phyloP scores from a whole-genome alignment of 92 coral and sea anemone genomes.

The Blastomussa wellsi region DNA sequence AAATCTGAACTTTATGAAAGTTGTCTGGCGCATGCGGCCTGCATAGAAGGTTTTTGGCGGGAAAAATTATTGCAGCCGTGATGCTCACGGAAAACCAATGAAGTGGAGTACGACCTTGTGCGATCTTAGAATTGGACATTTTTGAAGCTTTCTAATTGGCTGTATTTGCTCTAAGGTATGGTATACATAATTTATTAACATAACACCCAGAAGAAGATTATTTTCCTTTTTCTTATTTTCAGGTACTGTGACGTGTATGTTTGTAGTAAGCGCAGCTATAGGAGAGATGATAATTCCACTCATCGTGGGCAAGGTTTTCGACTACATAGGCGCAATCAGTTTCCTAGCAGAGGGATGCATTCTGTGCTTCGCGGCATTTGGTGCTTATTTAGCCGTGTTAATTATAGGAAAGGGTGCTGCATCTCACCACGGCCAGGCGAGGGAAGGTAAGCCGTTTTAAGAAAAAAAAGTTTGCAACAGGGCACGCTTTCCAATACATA shows the following conservation, averaged over 20 bases:
- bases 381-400: slow-evolving; percentile 73
- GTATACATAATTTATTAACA: too few relatives aligned
- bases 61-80: neutral
- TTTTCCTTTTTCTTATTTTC: neutral
- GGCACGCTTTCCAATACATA: too few relatives aligned
- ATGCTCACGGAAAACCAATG: neutral
- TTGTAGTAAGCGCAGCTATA: slow-evolving; percentile 92
- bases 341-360: slow-evolving; percentile 84
- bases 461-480: neutral
- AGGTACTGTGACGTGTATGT: slow-evolving; percentile 92
- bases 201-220: neutral
- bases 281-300: slow-evolving; percentile 95
- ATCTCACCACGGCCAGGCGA: slow-evolving; percentile 1
- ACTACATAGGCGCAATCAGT: slow-evolving; percentile 75
- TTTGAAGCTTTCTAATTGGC: too few relatives aligned
- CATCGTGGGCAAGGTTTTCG: slow-evolving; percentile 90
- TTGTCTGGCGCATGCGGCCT: neutral
- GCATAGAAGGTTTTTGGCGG: neutral
- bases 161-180: too few relatives aligned
- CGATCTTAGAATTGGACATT: too few relatives aligned
- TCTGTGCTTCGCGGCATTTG: slow-evolving; percentile 78
- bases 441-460: slow-evolving; percentile 29
- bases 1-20: neutral
- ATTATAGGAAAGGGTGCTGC: slow-evolving; percentile 64
- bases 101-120: too few relatives aligned